These are phyloP conservation scores for Gymnobelideus leadbeateri DNA, from an alignment of 2,113 vertebrate genomes.

Conservation along the genomic window DNA sequence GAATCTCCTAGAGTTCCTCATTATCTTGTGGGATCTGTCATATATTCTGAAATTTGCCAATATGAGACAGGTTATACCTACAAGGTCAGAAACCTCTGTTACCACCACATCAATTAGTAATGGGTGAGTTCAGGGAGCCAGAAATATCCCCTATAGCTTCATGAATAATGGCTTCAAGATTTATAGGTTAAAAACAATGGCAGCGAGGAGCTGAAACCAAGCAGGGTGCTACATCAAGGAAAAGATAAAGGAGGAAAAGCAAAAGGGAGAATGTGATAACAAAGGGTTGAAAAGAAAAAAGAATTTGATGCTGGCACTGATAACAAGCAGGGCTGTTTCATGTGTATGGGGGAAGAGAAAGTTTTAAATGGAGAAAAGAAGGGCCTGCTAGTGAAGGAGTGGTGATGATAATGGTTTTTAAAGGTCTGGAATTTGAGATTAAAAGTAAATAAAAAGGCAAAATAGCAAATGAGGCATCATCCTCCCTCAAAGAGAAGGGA, in stretches of 20 bases:
- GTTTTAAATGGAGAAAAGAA: constrained; percentile 41
- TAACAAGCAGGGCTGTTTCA: background rate
- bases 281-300: background rate
- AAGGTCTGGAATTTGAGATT: background rate
- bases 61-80: background rate
- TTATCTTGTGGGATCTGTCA: background rate
- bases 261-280: constrained; percentile 35
- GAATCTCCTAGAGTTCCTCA: background rate
- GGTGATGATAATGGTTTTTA: background rate
- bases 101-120: background rate
- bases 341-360: constrained; percentile 16
- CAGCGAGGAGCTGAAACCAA: constrained; percentile 3
- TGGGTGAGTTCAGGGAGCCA: constrained; percentile 1
- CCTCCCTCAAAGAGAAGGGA: background rate
- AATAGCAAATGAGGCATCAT: constrained; percentile 1
- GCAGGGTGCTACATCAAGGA: constrained; percentile 18
- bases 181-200: constrained; percentile 44
- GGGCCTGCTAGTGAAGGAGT: background rate
- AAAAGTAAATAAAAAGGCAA: background rate
- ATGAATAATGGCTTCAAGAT: background rate
- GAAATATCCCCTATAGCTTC: constrained; percentile 8
- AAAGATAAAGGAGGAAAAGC: constrained; percentile 27
- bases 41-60: constrained; percentile 44
- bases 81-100: background rate
- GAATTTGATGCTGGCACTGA: background rate